Evolutionary conservation across 2,113 vertebrate genomes (phyloP), one percentile per base, ranked within the genome.

Genomic region (Zapus hudsonius): DNA sequence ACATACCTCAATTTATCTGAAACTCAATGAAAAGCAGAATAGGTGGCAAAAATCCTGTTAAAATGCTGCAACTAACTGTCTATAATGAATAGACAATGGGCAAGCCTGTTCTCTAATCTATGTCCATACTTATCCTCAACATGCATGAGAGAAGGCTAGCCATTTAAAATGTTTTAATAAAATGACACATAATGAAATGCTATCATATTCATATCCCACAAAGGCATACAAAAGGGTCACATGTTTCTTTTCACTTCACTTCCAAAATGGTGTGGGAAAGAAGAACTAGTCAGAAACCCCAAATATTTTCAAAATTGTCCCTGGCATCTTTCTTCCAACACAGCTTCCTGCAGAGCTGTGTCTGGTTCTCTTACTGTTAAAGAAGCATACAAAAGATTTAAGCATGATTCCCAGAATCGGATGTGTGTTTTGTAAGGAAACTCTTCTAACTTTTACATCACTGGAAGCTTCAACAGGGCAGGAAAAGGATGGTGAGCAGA

Each of bases 1-100:
- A 84, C 19, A 16, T 44, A 29, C 72, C 36, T 94, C 31, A n/a
- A 42, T 90, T 73, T 91, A 5, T 47, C 31, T 84, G 67, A 73
- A 15, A 73, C 22, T 66, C 29, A 47, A 89, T 80, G 6, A 19
- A 72, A 17, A 93, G 67, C 36, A 47, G 1, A 83, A 25, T 19
- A 38, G 40, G 17, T 33, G 57, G 57, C 2, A 81, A 66, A 29
- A 70, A 79, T 47, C 2, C 6, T 63, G 16, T 64, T 75, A 44
- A 36, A 85, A 7, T 25, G 31, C 9, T 72, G 17, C 12, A 69
- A 33, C 22, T 23, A 5, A 73, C 6, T 15, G 16, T 3, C 29
- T 23, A 27, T 33, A 75, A 83, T 19, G 59, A 55, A 76, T 31
- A 74, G n/a, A 9, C 38, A 40, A 64, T 12, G 89, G 6, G 31